Evolutionary conservation across 37 sponge, comb jelly and placozoan genomes (phyloP).

Genomic region (Ianthella basta): DNA sequence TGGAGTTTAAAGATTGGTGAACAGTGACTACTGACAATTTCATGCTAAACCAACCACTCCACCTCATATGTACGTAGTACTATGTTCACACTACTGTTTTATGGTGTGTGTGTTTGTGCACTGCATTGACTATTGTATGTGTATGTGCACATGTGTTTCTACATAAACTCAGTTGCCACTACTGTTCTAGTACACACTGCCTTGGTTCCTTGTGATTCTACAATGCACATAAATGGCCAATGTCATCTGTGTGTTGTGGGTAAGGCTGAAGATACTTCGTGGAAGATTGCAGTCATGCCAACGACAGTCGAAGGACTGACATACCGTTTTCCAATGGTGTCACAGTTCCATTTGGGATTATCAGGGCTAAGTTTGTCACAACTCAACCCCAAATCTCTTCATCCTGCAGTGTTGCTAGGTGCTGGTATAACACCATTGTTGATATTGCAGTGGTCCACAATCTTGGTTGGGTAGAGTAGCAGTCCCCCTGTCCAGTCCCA

Average conservation of each 20-base stretch:
- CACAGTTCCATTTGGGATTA: neutral
- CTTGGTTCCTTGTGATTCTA: too few relatives aligned
- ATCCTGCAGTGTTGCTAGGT: slow-evolving; percentile 15
- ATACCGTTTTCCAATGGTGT: neutral
- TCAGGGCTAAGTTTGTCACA: slow-evolving; percentile 3
- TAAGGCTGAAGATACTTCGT: neutral
- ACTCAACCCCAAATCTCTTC: neutral
- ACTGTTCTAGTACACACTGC: too few relatives aligned
- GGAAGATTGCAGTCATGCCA: neutral
- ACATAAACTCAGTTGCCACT: too few relatives aligned
- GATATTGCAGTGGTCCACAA: slow-evolving; percentile 19
- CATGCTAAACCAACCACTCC: too few relatives aligned
- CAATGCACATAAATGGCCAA: neutral
- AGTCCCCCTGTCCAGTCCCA: slow-evolving; percentile 23
- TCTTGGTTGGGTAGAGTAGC: neutral
- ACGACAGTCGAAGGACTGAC: neutral
- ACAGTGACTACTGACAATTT: too few relatives aligned
- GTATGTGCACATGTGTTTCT: too few relatives aligned
- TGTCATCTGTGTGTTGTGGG: neutral
- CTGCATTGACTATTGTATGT: too few relatives aligned
- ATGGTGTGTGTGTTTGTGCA: too few relatives aligned
- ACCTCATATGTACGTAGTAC: too few relatives aligned
- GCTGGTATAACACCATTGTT: slow-evolving; percentile 19
- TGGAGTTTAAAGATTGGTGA: neutral
- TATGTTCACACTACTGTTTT: too few relatives aligned